A percentile compares a stretch with the other conserved stretches of the same genome.
Evolutionary conservation across 2,797 vertebrate species (phyloP).

Genomic region (Dryobates pubescens): DNA sequence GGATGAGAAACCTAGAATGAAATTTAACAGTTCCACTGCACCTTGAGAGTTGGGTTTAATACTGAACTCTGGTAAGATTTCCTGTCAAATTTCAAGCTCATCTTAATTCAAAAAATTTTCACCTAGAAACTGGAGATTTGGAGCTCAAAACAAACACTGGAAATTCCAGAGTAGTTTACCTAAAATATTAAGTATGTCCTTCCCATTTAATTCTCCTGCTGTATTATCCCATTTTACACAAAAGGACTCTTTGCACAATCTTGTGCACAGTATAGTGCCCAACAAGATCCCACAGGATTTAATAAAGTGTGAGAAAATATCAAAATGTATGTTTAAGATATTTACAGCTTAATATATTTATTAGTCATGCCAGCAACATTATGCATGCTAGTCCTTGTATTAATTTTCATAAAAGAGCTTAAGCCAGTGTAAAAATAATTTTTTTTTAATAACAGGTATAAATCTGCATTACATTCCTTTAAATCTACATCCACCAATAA

Average conservation of each 20-base stretch:
- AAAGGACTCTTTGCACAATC: background rate
- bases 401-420: background rate
- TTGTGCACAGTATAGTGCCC: fast-evolving
- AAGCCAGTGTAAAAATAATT: background rate
- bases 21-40: background rate
- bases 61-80: background rate
- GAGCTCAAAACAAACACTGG: background rate
- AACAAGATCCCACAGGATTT: background rate
- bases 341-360: background rate
- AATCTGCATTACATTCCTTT: background rate
- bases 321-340: background rate
- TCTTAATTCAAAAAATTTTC: background rate
- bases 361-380: background rate
- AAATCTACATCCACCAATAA: background rate
- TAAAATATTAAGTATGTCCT: background rate
- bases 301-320: fast-evolving
- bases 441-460: background rate
- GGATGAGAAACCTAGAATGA: background rate
- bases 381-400: background rate
- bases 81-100: background rate
- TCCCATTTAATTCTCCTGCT: background rate
- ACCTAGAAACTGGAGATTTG: background rate
- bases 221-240: background rate
- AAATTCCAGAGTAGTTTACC: background rate
- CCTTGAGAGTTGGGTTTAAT: background rate